Evolutionary conservation across 2,888 invertebrate species (phyloP), one percentile per base, ranked within the genome.

Genomic region (Griposia aprilina): DNA sequence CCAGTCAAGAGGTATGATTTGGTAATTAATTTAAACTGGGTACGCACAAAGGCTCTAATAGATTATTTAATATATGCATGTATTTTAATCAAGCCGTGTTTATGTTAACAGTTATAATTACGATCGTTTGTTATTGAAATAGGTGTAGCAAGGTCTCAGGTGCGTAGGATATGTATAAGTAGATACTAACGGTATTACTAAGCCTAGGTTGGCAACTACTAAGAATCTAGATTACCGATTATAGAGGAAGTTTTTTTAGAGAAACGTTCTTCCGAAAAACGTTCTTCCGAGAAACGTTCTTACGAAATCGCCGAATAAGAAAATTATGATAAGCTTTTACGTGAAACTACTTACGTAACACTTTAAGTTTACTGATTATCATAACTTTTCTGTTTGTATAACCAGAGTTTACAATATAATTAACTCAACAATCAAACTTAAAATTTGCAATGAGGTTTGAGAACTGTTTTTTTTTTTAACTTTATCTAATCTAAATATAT

Each of bases 121-220:
- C 57, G 30, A 80, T 66, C 71, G 73, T 83, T 83, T 80, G 74
- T 86, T 83, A 86, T 86, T 80, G 65, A 84, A 83, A 76, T 86
- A 76, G 20, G 71, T 36, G 17, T 45, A 68, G 23, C 86, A 86
- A 86, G 84, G 84, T 74, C 80, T 63, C 62, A 52, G 83, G 65
- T 68, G 70, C 26, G 62, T 78, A 65, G 79, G 76, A 69, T 60
- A 76, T 23, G 69, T 48, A 69, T 60, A 76, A 23, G 69, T 48
- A 76, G 30, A 68, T 41, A 52, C 30, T 80, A 15, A 23, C 13
- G 23, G 17, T 20, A 17, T 60, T 17, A 23, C 23, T 65, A 48
- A 8, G 45, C 17, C 45, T 66, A 45, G 41, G 30, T 52, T 20
- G n/a, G 50, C 57, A 15, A 20, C 23, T 50, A 41, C 10, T 23